Evolutionary conservation across 1,140 invertebrate species (phyloP), one percentile per base, ranked within the genome.

Genomic region (Saccostrea cuccullata): DNA sequence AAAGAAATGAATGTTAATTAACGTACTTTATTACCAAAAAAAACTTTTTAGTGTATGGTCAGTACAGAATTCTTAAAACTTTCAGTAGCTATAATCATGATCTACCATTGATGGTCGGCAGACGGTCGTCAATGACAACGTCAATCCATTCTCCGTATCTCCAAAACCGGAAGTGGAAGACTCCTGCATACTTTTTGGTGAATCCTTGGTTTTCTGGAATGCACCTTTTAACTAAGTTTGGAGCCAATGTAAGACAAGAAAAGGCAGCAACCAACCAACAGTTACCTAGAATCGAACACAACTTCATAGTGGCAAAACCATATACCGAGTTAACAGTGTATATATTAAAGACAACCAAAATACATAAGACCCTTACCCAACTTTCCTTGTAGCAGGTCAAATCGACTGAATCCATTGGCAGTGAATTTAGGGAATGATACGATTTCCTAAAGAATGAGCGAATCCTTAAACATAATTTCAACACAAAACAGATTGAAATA

Each of bases 201-300:
- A 91, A 91, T 17, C 40, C 86, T 26, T 91, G 91, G 17, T 87
- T 89, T 67, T 87, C 95, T 4, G 97, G 97, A 17, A 97, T 96
- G 40, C 97, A 96, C 83, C 96, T 93, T 73, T 97, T 96, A 9
- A 97, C 94, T 90, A 97, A 96, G 67, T 96, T 94, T 4, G 96
- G 96, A 13, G 92, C 90, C 6, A 86, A 40, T 0, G 96, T 96
- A 20, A 97, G 94, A 15, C 96, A 96, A 0, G 96, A 96, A 4
- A 97, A 95, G 0, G 97, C 96, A 0, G 96, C 96, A 47, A 97
- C 93, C 3, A 97, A 94, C 96, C 96, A 97, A 85, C 96, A 96
- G 90, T 97, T 96, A 2, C 96, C 94, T 94, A 64, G 47, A 88
- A 87, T 6, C 5, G 47, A 4, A 47, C 47, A 47, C 6, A 47